Base-by-base conservation (phyloP, 92 coral and sea anemone species). In the Siderastrea siderea region DNA sequence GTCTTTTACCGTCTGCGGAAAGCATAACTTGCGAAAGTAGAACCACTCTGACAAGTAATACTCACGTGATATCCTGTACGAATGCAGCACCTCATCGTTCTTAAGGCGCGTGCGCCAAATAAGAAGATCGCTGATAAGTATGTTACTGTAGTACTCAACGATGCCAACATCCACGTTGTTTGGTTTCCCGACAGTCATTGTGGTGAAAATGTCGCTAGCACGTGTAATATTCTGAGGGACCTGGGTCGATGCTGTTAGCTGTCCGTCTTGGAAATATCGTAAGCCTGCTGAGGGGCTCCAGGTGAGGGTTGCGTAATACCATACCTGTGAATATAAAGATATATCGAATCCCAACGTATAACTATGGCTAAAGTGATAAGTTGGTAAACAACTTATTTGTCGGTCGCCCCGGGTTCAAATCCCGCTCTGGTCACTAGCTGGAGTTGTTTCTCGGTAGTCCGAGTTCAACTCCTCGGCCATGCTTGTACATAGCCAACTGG, bases 31-130 rank as follows among this genome's bases (percentile, higher is more conserved):
- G 38, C 7, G 8, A 46, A 44, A 7, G 17, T 8, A 10, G 50
- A 17, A 75, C 0, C 1, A 71, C 38, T 7, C 5, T 26, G 71
- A 7, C 10, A 45, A 11, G 45, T 12, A 49, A n/a, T 52, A 90
- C 96, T 91, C 85, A 95, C 98, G 94, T 82, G 96, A 90, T 90
- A 92, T 94, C 49, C 47, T 73, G 66, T 94, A 92, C 1, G 95
- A 92, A 72, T 94, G 95, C 59, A 90, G 79, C 65, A 92, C 97
- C 58, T 96, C 97, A 14, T 92, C 93, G 13, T 72, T 72, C 0
- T 91, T 81, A 83, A 94, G 85, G 71, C 75, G 84, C 54, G 81
- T 82, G 84, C 93, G 88, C 98, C 97, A 94, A 66, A 94, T 87
- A 43, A 94, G 64, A 76, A 94, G 79, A 81, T 94, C 97, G 72